phyloP scores from a whole-genome alignment of 2,888 invertebrate genomes.

The Tolmerus cingulatus region DNA sequence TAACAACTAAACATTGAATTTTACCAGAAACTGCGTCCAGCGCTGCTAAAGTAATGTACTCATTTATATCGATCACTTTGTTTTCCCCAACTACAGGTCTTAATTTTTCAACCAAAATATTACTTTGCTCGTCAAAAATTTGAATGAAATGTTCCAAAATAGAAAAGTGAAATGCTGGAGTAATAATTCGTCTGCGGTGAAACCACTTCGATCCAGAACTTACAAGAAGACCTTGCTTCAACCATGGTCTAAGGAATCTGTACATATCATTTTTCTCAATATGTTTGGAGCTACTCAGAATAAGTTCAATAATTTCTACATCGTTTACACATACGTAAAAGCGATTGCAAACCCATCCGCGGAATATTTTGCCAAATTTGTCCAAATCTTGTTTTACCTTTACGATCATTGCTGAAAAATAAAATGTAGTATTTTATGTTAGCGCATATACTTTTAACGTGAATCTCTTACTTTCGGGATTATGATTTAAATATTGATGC shows the following conservation, averaged over 20 bases:
- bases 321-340: constrained; percentile 47
- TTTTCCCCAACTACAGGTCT: constrained; percentile 56
- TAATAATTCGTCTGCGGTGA: constrained; percentile 73
- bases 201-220: constrained; percentile 68
- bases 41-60: constrained; percentile 68
- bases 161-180: constrained; percentile 82
- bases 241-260: constrained; percentile 55
- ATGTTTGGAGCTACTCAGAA: constrained; percentile 56
- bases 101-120: constrained; percentile 68
- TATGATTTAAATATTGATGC: neutral
- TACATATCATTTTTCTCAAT: constrained; percentile 57
- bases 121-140: constrained; percentile 72
- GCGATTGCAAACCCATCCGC: constrained; percentile 50
- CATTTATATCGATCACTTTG: constrained; percentile 68
- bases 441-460: neutral
- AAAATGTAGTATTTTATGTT: neutral
- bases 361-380: constrained; percentile 55
- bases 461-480: neutral
- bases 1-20: constrained; percentile 44
- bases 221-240: constrained; percentile 58
- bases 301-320: constrained; percentile 54
- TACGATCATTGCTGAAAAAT: neutral
- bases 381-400: neutral
- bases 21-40: constrained; percentile 67
- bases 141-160: constrained; percentile 75